Conservation (phyloP, 2,113 vertebrate genomes). For the Sapayoa aenigma region DNA sequence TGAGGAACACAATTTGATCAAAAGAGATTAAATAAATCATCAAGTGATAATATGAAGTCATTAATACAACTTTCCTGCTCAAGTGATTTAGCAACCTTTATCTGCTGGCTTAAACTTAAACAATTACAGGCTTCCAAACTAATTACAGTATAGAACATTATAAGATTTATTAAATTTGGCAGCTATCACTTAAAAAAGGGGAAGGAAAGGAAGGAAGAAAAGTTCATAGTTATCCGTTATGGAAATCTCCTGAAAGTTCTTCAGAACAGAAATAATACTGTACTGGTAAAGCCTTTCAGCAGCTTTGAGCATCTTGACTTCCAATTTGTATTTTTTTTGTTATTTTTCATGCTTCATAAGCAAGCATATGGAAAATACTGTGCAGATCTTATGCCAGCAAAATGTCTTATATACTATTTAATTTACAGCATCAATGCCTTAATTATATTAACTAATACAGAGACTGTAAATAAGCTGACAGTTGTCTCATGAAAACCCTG, state of each 20-base stretch:
- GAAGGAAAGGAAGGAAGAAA: conserved; percentile 46
- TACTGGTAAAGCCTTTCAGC: background rate
- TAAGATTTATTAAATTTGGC: conserved; percentile 72
- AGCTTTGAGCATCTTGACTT: background rate
- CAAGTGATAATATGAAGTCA: conserved; percentile 64
- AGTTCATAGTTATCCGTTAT: conserved; percentile 63
- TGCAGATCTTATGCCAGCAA: conserved; percentile 37
- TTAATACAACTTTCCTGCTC: conserved; percentile 74
- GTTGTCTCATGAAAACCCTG: conserved; percentile 38
- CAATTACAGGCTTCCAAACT: conserved; percentile 73
- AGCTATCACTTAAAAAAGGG: conserved; percentile 59
- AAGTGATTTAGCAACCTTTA: conserved; percentile 73
- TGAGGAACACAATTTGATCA: conserved; percentile 65
- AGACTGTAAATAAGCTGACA: conserved; percentile 44
- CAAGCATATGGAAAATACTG: background rate
- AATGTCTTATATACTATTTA: conserved; percentile 19
- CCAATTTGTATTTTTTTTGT: conserved; percentile 31
- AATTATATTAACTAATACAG: conserved; percentile 52
- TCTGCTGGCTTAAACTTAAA: conserved; percentile 72
- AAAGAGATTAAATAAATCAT: conserved; percentile 75
- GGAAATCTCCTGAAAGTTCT: conserved; percentile 55
- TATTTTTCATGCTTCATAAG: conserved; percentile 17
- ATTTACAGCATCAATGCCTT: conserved; percentile 53
- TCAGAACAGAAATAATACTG: conserved; percentile 34
- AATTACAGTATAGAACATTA: conserved; percentile 71